Base-by-base conservation (phyloP, 2,797 vertebrate genomes). In the Columba guinea region DNA sequence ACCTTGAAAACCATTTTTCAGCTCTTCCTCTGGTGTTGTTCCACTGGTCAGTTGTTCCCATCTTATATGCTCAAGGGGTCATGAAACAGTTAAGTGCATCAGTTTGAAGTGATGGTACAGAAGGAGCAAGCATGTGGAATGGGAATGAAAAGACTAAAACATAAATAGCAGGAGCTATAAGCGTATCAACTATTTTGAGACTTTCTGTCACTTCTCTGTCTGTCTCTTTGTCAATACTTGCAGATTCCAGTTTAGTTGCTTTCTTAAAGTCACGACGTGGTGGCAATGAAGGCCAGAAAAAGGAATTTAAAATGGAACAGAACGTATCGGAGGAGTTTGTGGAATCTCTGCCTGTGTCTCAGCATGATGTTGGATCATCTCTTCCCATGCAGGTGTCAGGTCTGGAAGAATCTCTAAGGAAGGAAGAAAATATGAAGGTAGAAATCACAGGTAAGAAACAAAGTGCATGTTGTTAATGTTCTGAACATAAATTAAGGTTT, bases 181-280 rank as follows among this genome's bases (percentile, higher is more conserved):
- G 16, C 44, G 10, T 68, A 80, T 64, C 37, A 75, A 62, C 23
- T 94, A 69, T 95, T 95, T 83, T 87, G 75, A 85, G 90, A 77
- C 56, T 92, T 94, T 60, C 10, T 95, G 68, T 92, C 62, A 41
- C 62, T 19, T 92, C 52, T 78, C 74, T 94, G 74, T 95, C 90
- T 93, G 13, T 91, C 81, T 91, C 60, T 97, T 85, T 83, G 52
- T 92, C 94, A 95, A 94, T 96, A 76, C 60, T 94, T 95, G 81
- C 97, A 99, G 99, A 99, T 98, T 98, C 99, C 56, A 97, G 96
- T 95, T 96, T 99, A 91, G 98, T 99, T 89, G 98, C 98, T 87
- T 99, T 99, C 95, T 97, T 99, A 85, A 98, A 97, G 97, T 98
- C 98, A 89, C 97, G 74, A 30, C 96, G 96, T 93, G 53, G 34